Evolutionary conservation across 2,113 vertebrate genomes (phyloP).

Genomic region (Pteruthius melanotis): DNA sequence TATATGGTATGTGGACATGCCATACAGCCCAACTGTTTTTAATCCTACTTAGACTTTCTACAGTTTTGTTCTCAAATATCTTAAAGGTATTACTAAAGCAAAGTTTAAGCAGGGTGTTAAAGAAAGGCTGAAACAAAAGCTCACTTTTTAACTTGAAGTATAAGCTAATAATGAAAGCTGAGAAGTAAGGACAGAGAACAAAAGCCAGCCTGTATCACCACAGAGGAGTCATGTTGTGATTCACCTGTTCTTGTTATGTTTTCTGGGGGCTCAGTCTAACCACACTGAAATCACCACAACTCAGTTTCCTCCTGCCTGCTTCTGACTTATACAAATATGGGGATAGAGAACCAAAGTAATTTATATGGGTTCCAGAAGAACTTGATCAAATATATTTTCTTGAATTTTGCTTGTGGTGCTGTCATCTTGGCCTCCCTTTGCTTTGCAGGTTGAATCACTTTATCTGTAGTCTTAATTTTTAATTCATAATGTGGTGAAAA

Average conservation of each 20-base stretch:
- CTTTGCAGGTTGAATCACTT: not conserved
- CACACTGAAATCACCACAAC: not conserved
- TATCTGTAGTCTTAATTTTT: not conserved
- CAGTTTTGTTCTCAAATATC: not conserved
- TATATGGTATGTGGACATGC: not conserved
- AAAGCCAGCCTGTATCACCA: not conserved
- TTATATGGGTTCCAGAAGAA: not conserved
- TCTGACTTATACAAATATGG: not conserved
- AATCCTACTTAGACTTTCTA: not conserved
- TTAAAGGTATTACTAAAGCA: not conserved
- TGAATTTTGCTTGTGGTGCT: not conserved
- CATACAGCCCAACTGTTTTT: not conserved
- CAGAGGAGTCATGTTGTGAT: not conserved
- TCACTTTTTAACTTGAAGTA: not conserved
- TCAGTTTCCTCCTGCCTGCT: not conserved
- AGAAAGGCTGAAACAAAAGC: not conserved
- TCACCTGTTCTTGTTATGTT: not conserved
- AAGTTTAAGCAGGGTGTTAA: not conserved
- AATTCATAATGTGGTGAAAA: not conserved
- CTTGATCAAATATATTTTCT: not conserved
- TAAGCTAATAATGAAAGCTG: not conserved
- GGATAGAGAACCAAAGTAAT: not conserved
- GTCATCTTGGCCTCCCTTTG: not conserved
- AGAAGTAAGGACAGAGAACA: not conserved
- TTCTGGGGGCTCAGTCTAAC: not conserved